phyloP scores from a whole-genome alignment of 2,888 invertebrate genomes.

The Nysson spinosus region DNA sequence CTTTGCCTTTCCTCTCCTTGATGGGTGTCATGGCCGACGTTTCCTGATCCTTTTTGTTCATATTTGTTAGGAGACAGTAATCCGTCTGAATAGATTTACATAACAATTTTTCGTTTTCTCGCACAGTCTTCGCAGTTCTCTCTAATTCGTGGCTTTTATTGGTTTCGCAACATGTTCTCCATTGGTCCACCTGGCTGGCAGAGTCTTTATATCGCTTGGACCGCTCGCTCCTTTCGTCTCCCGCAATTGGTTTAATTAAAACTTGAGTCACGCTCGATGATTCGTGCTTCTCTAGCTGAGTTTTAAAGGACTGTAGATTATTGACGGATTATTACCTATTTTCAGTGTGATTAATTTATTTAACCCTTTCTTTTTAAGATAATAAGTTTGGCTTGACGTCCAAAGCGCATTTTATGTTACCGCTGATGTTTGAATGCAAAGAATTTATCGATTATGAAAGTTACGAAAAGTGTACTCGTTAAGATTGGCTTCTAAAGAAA shows the following conservation, averaged over 20 bases:
- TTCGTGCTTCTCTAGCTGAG: slow-evolving; percentile 24
- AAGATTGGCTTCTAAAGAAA: too few relatives aligned
- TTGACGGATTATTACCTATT: too few relatives aligned
- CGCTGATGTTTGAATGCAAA: too few relatives aligned
- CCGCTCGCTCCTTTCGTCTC: not conserved
- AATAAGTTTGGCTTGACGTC: too few relatives aligned
- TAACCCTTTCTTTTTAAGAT: too few relatives aligned
- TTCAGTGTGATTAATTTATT: too few relatives aligned
- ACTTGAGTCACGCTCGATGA: not conserved
- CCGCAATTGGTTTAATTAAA: not conserved
- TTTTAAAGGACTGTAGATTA: slow-evolving; percentile 30
- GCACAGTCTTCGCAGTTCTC: not conserved
- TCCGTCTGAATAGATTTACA: slow-evolving; percentile 54
- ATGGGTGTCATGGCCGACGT: slow-evolving; percentile 6
- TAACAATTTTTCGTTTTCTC: slow-evolving; percentile 9
- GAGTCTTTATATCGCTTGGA: not conserved
- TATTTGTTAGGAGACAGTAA: not conserved
- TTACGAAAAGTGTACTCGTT: too few relatives aligned
- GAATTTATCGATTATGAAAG: too few relatives aligned
- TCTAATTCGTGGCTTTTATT: slow-evolving; percentile 16
- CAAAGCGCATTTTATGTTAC: too few relatives aligned
- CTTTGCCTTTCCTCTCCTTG: not conserved
- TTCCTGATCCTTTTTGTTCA: slow-evolving; percentile 15
- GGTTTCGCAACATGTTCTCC: slow-evolving; percentile 36
- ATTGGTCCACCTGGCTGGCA: not conserved